Evolutionary conservation across 2,113 vertebrate species (phyloP), one percentile per base, ranked within the genome.

Genomic region (Syngnathus scovelli): DNA sequence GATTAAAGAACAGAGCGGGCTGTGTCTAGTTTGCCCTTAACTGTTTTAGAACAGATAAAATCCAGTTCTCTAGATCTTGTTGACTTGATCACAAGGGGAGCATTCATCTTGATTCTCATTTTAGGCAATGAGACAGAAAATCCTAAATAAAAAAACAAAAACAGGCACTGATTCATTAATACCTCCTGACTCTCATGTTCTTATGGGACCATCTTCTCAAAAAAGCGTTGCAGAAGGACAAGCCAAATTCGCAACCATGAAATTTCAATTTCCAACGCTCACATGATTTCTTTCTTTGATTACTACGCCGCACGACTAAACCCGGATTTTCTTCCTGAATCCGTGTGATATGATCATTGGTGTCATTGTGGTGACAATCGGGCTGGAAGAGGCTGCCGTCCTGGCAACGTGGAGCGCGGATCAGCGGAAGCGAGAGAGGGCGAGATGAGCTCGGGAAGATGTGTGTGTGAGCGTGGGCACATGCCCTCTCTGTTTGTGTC

Each of bases 401-500:
- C 60, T 58, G 70, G 46, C 33, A 62, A 67, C 71, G 39, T 60
- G 46, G 68, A 77, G 56, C 55, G 74, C 23, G 75, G 74, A 76
- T 85, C 64, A 58, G 71, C 4, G 77, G 70, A 75, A 59, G 71
- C 71, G 68, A 77, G 49, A 72, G 66, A 75, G 73, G n/a, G 49
- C 70, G 66, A 75, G 73, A 18, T 18, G 51, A 46, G 72, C 62
- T 67, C 61, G 23, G 70, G 64, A 54, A 64, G 78, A 71, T 74
- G 82, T 83, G 78, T 83, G 78, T 78, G 85, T 73, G 37, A 68
- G 86, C 82, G 86, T 85, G 83, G 71, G 86, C 87, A 86, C 81
- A 78, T 87, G 87, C 88, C 88, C 85, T 85, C 81, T 89, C 83
- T 87, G 90, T 90, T 88, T 87, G 85, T 87, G 87, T 89, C 90